Conservation (phyloP, 2,888 invertebrate species). For the Acrobasis repandana region DNA sequence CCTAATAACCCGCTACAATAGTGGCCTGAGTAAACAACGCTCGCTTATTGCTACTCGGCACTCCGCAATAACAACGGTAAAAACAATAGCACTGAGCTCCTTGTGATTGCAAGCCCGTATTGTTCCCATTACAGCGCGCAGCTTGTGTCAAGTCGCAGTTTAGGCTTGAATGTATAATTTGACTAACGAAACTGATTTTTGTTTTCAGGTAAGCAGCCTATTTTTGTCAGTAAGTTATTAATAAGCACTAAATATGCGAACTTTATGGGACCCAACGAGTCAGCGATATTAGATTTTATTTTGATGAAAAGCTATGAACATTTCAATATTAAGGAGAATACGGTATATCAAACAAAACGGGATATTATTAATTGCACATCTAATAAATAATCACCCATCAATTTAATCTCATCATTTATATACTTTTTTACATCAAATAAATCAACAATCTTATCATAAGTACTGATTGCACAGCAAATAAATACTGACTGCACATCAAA, state of each 20-base stretch:
- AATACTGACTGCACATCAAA: no score
- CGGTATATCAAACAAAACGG: conserved; percentile 3
- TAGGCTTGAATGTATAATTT: conserved; percentile 47
- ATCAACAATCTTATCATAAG: no score
- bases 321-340: background rate
- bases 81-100: conserved; percentile 69
- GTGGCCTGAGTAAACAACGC: conserved; percentile 71
- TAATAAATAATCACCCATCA: no score
- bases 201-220: conserved; percentile 50
- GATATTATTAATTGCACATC: no score
- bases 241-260: background rate
- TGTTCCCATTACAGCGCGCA: conserved; percentile 62
- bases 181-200: conserved; percentile 35
- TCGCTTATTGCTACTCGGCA: conserved; percentile 74
- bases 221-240: conserved; percentile 3
- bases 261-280: background rate
- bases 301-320: background rate
- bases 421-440: no score
- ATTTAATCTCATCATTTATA: no score
- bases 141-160: conserved; percentile 57
- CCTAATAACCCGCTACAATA: conserved; percentile 76
- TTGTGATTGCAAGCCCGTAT: conserved; percentile 66
- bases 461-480: no score
- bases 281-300: background rate
- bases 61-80: conserved; percentile 71